A percentile compares a stretch with the other conserved stretches of the same genome.
Conservation (phyloP, 1,140 invertebrate genomes). For the Penaeus chinensis region DNA sequence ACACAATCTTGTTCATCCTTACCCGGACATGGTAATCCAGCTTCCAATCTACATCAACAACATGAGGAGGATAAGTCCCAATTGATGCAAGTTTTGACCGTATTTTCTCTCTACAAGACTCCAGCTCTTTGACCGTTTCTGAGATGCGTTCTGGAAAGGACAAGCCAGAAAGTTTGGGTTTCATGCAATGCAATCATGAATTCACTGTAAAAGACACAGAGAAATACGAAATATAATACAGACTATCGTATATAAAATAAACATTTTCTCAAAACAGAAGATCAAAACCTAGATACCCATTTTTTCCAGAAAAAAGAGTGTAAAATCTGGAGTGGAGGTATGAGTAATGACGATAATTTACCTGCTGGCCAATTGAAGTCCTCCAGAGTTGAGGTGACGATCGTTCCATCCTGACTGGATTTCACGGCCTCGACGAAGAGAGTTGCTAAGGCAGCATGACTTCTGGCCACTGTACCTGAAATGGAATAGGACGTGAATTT, state of each 20-base stretch:
- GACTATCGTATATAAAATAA: no score
- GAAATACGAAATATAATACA: no score
- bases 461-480: background rate
- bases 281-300: background rate
- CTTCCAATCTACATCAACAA: conserved; percentile 52
- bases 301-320: background rate
- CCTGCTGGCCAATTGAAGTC: conserved; percentile 11
- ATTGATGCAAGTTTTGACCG: conserved; percentile 41
- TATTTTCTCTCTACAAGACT: conserved; percentile 13
- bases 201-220: no score
- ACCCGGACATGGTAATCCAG: conserved; percentile 45
- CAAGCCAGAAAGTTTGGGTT: background rate
- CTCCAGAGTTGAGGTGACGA: background rate
- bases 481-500: background rate
- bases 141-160: conserved; percentile 35
- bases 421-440: background rate
- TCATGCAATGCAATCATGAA: no score
- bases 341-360: background rate
- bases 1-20: conserved; percentile 9
- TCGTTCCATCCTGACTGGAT: background rate
- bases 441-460: conserved; percentile 10
- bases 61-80: conserved; percentile 46
- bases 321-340: background rate
- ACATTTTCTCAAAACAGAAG: no score
- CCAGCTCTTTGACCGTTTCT: conserved; percentile 16